Base-by-base conservation (phyloP, 53 echinoderm and acorn worm genomes). In the Astropecten irregularis region DNA sequence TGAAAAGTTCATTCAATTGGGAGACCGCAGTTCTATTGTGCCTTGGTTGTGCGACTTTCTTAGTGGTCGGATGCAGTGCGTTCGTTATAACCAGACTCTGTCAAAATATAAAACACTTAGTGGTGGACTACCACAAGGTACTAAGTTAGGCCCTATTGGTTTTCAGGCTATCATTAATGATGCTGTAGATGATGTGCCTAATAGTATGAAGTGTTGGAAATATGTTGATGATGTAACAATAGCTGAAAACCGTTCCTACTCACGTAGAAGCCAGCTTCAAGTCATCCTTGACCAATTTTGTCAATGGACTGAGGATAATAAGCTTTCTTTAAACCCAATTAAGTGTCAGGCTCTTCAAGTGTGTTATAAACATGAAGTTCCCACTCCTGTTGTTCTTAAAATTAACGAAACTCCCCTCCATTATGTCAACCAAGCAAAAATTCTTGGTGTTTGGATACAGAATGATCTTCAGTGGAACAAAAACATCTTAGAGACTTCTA, bases 81-180 rank as follows among this genome's bases (percentile, higher is more conserved):
- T 65, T 38, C 34, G 65, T 30, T 65, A 65, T 16, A 65, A 65
- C 27, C 65, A 65, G 27, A 38, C 33, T 18, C 27, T 65, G 34
- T 65, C 63, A 25, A 35, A 15, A 32, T 62, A 62, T 29, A 62
- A 62, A 62, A 32, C 1, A 19, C 11, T 62, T 15, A 62, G 0
- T 3, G 22, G 32, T 62, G 63, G 63, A 0, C 3, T 62, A 4
- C 63, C 63, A 1, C 63, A 62, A 1, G 25, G 63, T 13, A 62
- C 63, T 32, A 62, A 62, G 16, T 16, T 62, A 29, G 3, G 2
- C 15, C 65, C 81, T 3, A 27, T 79, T 11, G 40, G 39, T 33
- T 84, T 71, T 30, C 58, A 51, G 0, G 71, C 34, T 6, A 58
- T 71, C 6, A 69, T 84, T 68, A 71, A 84, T 40, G 71, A 71